A percentile compares a stretch with the other conserved stretches of the same genome.
Evolutionary conservation across 2,888 invertebrate genomes (phyloP).

Genomic region (Anarsia innoxiella): DNA sequence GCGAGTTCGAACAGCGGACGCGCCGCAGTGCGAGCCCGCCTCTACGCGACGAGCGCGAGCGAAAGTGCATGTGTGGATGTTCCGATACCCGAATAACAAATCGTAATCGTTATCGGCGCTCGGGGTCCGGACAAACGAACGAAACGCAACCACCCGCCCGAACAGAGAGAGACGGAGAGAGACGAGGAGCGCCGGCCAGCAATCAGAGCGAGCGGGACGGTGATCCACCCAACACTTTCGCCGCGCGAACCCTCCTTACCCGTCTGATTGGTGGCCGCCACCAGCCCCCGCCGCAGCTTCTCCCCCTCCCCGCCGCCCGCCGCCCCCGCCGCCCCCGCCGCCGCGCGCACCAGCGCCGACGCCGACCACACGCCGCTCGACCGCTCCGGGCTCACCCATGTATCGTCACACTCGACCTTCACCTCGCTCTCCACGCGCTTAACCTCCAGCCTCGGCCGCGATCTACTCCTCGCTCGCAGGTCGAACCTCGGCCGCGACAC

Average conservation of each 20-base stretch:
- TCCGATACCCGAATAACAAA: conserved; percentile 48
- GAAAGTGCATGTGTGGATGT: conserved; percentile 69
- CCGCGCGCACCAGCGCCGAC: conserved; percentile 43
- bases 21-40: too few relatives aligned
- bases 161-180: conserved; percentile 30
- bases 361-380: conserved; percentile 25
- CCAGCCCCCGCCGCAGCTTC: conserved; percentile 46
- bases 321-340: conserved; percentile 29
- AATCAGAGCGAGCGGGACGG: conserved; percentile 29
- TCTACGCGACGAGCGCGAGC: too few relatives aligned
- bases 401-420: not conserved
- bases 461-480: conserved; percentile 6
- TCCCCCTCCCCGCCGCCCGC: conserved; percentile 44
- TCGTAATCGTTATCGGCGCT: conserved; percentile 36
- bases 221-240: conserved; percentile 63
- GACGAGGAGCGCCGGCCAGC: conserved; percentile 27
- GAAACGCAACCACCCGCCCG: conserved; percentile 40
- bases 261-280: conserved; percentile 71
- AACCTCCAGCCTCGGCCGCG: conserved; percentile 7
- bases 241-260: conserved; percentile 69
- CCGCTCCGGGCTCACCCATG: conserved; percentile 2
- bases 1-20: too few relatives aligned
- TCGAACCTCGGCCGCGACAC: conserved; percentile 6
- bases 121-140: conserved; percentile 31
- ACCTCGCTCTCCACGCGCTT: conserved; percentile 4